phyloP scores from a whole-genome alignment of 2,888 invertebrate genomes.

The Leptinotarsa tumamoca region DNA sequence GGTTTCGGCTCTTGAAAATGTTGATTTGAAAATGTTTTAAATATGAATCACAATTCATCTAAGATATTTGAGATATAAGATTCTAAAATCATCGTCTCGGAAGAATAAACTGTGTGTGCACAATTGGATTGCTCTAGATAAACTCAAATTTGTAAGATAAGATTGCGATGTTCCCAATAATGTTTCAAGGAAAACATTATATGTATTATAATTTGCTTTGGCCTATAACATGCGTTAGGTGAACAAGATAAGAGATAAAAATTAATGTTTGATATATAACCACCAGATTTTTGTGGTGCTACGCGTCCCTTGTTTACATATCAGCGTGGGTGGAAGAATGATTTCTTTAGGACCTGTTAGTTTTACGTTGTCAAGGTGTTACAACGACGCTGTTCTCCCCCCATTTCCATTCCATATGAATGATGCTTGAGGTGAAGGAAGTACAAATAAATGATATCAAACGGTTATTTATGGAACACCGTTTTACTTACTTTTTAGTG shows the following conservation, averaged over 20 bases:
- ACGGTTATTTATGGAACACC: background rate
- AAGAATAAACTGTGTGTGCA: slow-evolving; percentile 25
- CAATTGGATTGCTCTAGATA: slow-evolving; percentile 42
- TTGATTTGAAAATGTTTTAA: too few relatives aligned
- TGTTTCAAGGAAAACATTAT: slow-evolving; percentile 42
- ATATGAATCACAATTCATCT: too few relatives aligned
- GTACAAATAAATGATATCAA: slow-evolving; percentile 36
- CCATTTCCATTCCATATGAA: background rate
- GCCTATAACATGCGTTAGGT: slow-evolving; percentile 4
- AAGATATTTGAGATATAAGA: too few relatives aligned
- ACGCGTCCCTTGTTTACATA: slow-evolving; percentile 54
- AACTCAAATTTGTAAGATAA: slow-evolving; percentile 46
- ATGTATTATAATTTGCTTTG: too few relatives aligned
- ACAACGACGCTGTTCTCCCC: slow-evolving; percentile 28
- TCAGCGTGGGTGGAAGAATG: slow-evolving; percentile 56
- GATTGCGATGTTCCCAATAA: slow-evolving; percentile 46
- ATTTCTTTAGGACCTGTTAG: slow-evolving; percentile 57
- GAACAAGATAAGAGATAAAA: slow-evolving; percentile 33
- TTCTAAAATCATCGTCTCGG: background rate
- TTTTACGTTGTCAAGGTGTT: slow-evolving; percentile 52
- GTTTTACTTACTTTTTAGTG: too few relatives aligned
- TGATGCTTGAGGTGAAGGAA: slow-evolving; percentile 25
- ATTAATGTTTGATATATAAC: slow-evolving; percentile 44
- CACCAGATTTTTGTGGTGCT: slow-evolving; percentile 47
- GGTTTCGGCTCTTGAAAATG: too few relatives aligned